Evolutionary conservation across 2,888 invertebrate genomes (phyloP).

Genomic region (Mycalesis mineus): DNA sequence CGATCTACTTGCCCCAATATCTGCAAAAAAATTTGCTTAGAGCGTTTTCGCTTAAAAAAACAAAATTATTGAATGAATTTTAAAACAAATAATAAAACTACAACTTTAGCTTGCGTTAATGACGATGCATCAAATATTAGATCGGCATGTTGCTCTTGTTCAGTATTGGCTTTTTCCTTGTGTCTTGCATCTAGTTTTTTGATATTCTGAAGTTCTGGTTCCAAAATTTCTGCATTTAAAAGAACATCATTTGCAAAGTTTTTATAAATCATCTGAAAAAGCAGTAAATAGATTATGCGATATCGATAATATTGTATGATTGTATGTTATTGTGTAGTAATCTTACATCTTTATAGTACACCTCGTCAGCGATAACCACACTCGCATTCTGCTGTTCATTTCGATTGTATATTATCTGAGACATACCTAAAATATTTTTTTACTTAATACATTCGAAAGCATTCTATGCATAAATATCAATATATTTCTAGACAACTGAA

Average conservation of each 20-base stretch:
- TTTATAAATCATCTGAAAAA: slow-evolving; percentile 55
- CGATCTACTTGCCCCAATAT: slow-evolving; percentile 86
- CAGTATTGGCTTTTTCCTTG: slow-evolving; percentile 48
- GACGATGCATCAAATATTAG: slow-evolving; percentile 52
- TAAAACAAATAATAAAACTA: not conserved
- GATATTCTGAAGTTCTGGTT: slow-evolving; percentile 47
- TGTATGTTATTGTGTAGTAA: not conserved
- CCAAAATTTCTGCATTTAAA: slow-evolving; percentile 61
- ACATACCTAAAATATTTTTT: slow-evolving; percentile 53
- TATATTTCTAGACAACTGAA: not conserved
- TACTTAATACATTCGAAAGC: not conserved
- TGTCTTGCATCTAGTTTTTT: slow-evolving; percentile 43
- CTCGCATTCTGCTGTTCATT: slow-evolving; percentile 36
- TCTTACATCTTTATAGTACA: slow-evolving; percentile 60
- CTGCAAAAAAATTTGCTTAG: slow-evolving; percentile 47
- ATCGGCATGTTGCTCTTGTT: slow-evolving; percentile 46
- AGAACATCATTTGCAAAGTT: slow-evolving; percentile 70
- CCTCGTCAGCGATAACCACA: slow-evolving; percentile 39
- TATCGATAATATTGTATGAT: not conserved
- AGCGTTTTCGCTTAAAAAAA: not conserved
- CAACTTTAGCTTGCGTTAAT: slow-evolving; percentile 51
- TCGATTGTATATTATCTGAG: slow-evolving; percentile 69
- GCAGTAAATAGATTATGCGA: not conserved
- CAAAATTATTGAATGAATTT: not conserved
- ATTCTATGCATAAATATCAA: too few species aligned